Evolutionary conservation across 2,797 vertebrate species (phyloP).

Genomic region (Choloepus didactylus): DNA sequence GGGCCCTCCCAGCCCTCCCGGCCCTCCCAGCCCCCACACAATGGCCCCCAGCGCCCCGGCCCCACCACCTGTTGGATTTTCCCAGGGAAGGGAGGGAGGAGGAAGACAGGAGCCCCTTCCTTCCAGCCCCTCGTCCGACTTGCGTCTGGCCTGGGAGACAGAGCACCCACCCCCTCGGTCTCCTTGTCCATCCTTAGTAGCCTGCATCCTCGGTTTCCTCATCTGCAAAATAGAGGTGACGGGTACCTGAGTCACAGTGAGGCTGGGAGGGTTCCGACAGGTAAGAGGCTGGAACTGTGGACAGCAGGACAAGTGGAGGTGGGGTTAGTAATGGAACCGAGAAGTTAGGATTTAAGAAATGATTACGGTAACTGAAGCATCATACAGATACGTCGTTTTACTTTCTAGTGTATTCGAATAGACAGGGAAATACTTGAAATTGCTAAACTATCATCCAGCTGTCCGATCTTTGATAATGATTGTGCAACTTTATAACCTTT

Average conservation of each 20-base stretch:
- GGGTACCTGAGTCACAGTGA: too few relatives aligned
- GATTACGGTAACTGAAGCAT: too few relatives aligned
- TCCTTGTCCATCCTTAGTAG: too few relatives aligned
- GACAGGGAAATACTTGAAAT: too few relatives aligned
- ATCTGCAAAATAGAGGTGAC: neutral
- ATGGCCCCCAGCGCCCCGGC: constrained; percentile 67
- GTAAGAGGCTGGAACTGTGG: neutral
- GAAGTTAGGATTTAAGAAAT: too few relatives aligned
- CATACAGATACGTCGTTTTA: too few relatives aligned
- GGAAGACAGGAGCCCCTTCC: neutral
- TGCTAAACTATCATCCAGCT: too few relatives aligned
- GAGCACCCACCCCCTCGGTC: neutral
- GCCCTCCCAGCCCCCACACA: constrained; percentile 70
- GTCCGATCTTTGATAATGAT: too few relatives aligned
- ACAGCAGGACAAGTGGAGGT: neutral
- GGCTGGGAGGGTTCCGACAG: neutral
- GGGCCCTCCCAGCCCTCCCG: constrained; percentile 49
- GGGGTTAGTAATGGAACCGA: too few relatives aligned
- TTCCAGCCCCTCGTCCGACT: neutral
- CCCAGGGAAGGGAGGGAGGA: constrained; percentile 77
- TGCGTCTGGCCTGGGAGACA: constrained; percentile 2
- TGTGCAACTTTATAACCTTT: too few relatives aligned
- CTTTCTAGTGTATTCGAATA: too few relatives aligned
- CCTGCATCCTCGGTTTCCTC: neutral
- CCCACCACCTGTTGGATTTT: constrained; percentile 87